Evolutionary conservation across 1,140 invertebrate species (phyloP).

Genomic region (Brachionus rotundiformis): DNA sequence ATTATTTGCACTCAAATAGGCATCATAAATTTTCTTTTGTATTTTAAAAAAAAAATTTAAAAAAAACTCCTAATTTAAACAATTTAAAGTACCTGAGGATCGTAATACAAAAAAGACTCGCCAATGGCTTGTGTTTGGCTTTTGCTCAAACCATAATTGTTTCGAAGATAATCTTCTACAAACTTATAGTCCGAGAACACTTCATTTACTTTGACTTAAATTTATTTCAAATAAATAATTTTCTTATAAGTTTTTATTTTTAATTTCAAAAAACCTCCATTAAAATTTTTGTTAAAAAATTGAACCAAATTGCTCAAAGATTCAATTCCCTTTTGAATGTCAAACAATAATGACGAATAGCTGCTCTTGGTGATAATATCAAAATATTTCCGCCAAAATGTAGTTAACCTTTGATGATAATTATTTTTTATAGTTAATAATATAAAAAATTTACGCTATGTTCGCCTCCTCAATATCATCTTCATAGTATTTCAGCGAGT

Average conservation of each 20-base stretch:
- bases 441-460: conserved; percentile 30
- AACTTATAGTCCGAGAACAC: neutral
- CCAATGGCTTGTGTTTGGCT: conserved; percentile 19
- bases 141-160: conserved; percentile 32
- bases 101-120: conserved; percentile 9
- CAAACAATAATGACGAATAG: conserved; percentile 19
- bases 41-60: neutral
- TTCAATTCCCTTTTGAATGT: conserved; percentile 51
- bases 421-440: too few species aligned
- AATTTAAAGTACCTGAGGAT: conserved; percentile 27
- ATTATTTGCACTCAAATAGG: neutral
- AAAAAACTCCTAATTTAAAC: neutral
- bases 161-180: conserved; percentile 17
- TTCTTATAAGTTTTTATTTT: neutral
- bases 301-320: conserved; percentile 9
- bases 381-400: conserved; percentile 40
- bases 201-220: conserved; percentile 38
- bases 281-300: conserved; percentile 48
- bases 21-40: conserved; percentile 46
- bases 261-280: conserved; percentile 1
- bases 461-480: conserved; percentile 26
- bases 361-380: conserved; percentile 30
- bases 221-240: neutral
- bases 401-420: neutral
- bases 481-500: conserved; percentile 42